Base-by-base conservation (phyloP, 2,797 vertebrate genomes). In the Channa striata region DNA sequence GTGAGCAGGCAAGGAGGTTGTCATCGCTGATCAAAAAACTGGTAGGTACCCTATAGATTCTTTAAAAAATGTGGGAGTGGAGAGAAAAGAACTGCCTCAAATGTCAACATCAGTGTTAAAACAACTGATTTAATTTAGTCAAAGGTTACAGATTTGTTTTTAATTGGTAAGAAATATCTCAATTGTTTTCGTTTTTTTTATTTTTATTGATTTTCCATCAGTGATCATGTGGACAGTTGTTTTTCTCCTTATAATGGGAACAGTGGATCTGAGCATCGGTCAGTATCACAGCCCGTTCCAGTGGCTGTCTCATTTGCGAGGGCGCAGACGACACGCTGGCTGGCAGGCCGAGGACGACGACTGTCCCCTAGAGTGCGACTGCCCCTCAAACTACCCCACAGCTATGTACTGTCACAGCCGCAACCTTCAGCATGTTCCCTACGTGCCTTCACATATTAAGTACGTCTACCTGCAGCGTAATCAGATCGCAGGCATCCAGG, bases 371-470 rank as follows among this genome's bases (percentile, higher is more conserved):
- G 98, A 99, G 84, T 99, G 98, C 9, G 95, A 95, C 72, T 99
- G 97, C 74, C 98, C 96, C 10, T 53, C 90, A 9, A 83, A 66
- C 57, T 98, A 96, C 64, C 96, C 96, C 16, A 87, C 89, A 0
- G 98, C 97, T 37, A 99, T 99, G 97, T 99, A 97, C 85, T 99
- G 97, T 58, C 94, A 98, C 68, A 89, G 91, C 64, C 94, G 97
- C 58, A 97, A 96, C 86, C 89, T 99, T 53, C 96, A 96, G 83
- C 96, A 94, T 0, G 91, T 99, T 42, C 97, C 97, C 0, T 94
- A 95, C 7, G 92, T 99, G n/a, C 98, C 98, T 37, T 72, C 94
- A 17, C 96, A 96, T 51, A 96, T 99, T 77, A 96, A 98, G 75
- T 99, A 99, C 9, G 95, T 97, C 71, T 99, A 99, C 87, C 91